Evolutionary conservation across 2,797 vertebrate species (phyloP).

Genomic region (Cercopithecus neglectus): DNA sequence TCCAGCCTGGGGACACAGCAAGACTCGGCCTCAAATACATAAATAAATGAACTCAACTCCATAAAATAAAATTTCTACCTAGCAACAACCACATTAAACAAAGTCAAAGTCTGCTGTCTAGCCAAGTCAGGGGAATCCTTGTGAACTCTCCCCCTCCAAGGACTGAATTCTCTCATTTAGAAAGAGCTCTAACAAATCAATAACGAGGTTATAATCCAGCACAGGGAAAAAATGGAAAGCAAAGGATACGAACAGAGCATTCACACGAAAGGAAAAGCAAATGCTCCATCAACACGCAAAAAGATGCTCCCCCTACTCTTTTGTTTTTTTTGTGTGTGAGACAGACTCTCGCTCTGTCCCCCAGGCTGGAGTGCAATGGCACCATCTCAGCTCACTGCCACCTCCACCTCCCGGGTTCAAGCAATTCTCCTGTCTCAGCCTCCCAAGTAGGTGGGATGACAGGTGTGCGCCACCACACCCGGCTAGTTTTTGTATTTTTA

Average conservation of each 20-base stretch:
- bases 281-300: rapidly evolving
- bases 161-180: not conserved
- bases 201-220: rapidly evolving
- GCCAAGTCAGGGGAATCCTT: not conserved
- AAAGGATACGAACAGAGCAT: rapidly evolving
- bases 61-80: not conserved
- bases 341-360: not conserved
- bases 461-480: rapidly evolving
- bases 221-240: not conserved
- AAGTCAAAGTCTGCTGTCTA: not conserved
- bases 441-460: not conserved
- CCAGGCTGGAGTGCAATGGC: not conserved
- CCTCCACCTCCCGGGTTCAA: not conserved
- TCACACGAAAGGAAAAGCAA: rapidly evolving
- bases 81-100: not conserved
- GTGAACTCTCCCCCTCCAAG: not conserved
- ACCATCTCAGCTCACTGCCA: not conserved
- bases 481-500: not conserved
- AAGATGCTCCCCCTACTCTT: rapidly evolving
- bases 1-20: not conserved
- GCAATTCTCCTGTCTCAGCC: not conserved
- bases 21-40: not conserved
- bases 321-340: not conserved
- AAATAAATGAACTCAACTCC: not conserved
- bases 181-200: not conserved